phyloP scores from a whole-genome alignment of 2,888 invertebrate genomes.

The Gordius sp. region DNA sequence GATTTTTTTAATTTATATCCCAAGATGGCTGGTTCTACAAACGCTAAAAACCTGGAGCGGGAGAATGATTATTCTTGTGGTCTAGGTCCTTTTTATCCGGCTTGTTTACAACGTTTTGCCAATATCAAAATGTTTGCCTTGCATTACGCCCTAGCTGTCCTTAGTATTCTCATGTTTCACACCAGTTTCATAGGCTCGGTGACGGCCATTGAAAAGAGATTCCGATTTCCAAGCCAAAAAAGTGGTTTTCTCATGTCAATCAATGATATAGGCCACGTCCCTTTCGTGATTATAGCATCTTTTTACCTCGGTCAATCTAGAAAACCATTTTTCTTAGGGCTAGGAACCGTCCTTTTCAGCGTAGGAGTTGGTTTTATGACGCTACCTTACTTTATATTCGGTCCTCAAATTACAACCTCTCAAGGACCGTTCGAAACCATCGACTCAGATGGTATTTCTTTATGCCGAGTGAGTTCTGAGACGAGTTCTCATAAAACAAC shows the following conservation, averaged over 20 bases:
- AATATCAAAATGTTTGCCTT: slow-evolving; percentile 4
- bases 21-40: no score
- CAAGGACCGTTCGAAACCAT: not conserved
- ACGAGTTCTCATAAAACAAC: not conserved
- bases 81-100: not conserved
- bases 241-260: slow-evolving; percentile 17
- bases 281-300: slow-evolving; percentile 16
- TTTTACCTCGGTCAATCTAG: slow-evolving; percentile 1
- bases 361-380: not conserved
- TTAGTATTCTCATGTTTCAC: slow-evolving; percentile 3
- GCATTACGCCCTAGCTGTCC: slow-evolving; percentile 3
- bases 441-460: not conserved
- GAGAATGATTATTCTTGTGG: not conserved
- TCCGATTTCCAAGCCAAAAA: slow-evolving; percentile 12
- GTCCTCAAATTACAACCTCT: not conserved
- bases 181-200: slow-evolving; percentile 18
- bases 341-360: not conserved
- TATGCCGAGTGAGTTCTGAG: not conserved
- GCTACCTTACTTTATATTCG: slow-evolving; percentile 4
- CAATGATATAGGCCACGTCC: slow-evolving; percentile 18
- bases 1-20: no score
- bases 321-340: not conserved
- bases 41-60: no score
- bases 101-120: not conserved
- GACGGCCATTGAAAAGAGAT: slow-evolving; percentile 18